Conservation (phyloP, 1,140 invertebrate species). For the Mya arenaria region DNA sequence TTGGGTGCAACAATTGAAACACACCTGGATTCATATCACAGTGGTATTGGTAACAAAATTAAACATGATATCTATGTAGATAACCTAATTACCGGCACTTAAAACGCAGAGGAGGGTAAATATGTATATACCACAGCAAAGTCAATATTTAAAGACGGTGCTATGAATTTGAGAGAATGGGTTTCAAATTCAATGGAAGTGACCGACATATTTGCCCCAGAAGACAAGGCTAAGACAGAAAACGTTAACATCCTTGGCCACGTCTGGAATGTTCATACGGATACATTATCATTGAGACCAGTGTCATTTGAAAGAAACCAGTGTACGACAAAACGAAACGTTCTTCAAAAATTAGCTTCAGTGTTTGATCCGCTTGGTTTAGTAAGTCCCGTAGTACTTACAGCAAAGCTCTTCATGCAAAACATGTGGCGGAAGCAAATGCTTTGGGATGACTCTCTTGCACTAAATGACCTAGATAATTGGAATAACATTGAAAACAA, state of each 20-base stretch:
- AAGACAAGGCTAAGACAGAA: neutral
- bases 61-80: too few species aligned
- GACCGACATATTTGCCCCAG: neutral
- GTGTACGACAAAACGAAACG: neutral
- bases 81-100: too few species aligned
- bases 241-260: neutral
- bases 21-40: too few species aligned
- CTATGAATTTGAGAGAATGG: neutral
- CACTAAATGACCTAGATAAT: neutral
- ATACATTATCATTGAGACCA: neutral
- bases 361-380: neutral
- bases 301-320: neutral
- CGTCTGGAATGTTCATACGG: neutral
- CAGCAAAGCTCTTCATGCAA: neutral
- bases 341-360: neutral
- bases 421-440: neutral
- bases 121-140: too few species aligned
- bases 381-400: neutral
- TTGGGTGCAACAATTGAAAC: slow-evolving; percentile 14
- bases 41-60: too few species aligned
- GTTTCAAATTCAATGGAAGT: neutral
- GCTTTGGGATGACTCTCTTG: neutral
- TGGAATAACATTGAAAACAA: neutral
- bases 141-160: too few species aligned
- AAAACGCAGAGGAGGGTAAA: too few species aligned